Evolutionary conservation across 2,797 vertebrate genomes (phyloP).

Genomic region (Acanthurus lineatus): DNA sequence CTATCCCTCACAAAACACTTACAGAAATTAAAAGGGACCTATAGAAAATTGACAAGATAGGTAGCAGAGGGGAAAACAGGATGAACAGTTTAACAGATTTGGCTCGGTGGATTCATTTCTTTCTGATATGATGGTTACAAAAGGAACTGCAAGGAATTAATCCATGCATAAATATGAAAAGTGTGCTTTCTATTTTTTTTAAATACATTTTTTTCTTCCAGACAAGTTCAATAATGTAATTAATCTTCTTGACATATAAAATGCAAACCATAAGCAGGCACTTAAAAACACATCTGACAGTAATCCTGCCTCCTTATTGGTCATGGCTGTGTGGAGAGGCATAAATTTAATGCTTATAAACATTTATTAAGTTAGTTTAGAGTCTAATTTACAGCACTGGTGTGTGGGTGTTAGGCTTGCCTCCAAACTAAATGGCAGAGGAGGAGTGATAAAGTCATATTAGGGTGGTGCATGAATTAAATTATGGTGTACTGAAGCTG

Average conservation of each 20-base stretch:
- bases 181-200: too few species aligned
- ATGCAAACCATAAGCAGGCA: slow-evolving; percentile 26
- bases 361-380: slow-evolving; percentile 42
- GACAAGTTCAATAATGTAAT: background rate
- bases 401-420: background rate
- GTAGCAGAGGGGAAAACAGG: background rate
- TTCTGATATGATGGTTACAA: background rate
- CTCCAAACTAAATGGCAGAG: slow-evolving; percentile 1
- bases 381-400: slow-evolving; percentile 18
- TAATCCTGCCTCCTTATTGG: slow-evolving; percentile 20
- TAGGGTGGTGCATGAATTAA: background rate
- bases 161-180: background rate
- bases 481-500: background rate
- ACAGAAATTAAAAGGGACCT: background rate
- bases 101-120: background rate
- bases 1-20: background rate
- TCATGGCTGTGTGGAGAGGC: slow-evolving; percentile 20
- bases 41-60: background rate
- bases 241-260: background rate
- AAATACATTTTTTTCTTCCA: background rate
- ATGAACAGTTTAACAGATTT: background rate
- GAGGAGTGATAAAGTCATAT: slow-evolving; percentile 8
- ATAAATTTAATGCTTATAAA: slow-evolving; percentile 52
- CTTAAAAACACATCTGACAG: slow-evolving; percentile 33
- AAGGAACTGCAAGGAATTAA: background rate